These are phyloP conservation scores for Umimayanthus chanpuru DNA, from an alignment of 92 coral and sea anemone species.

Conservation along the genomic window DNA sequence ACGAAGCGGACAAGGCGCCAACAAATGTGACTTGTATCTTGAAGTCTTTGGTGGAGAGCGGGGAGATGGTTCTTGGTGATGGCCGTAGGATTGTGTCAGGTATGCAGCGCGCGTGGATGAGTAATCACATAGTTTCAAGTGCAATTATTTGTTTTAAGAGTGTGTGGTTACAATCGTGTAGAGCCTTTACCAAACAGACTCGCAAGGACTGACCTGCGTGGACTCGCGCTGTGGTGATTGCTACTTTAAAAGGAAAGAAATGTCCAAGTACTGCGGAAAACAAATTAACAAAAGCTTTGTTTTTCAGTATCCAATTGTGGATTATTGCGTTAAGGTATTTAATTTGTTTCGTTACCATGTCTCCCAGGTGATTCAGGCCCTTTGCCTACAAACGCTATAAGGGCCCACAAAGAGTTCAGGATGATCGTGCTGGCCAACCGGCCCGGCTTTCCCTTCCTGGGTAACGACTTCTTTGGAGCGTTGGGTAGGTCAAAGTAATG, in stretches of 20 bases:
- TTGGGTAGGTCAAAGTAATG: conserved; percentile 64
- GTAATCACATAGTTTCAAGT: too few relatives aligned
- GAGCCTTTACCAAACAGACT: too few relatives aligned
- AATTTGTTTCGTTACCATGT: not conserved
- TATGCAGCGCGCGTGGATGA: conserved; percentile 27
- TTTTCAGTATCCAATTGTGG: too few relatives aligned
- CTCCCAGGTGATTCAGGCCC: conserved; percentile 44
- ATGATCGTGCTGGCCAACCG: conserved; percentile 97
- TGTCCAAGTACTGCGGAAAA: not conserved
- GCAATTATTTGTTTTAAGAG: too few relatives aligned
- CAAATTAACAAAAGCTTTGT: not conserved
- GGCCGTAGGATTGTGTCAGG: conserved; percentile 95
- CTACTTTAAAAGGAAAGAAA: too few relatives aligned
- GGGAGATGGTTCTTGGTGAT: conserved; percentile 96
- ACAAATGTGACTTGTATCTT: conserved; percentile 97
- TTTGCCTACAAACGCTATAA: conserved; percentile 69
- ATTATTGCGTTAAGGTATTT: too few relatives aligned
- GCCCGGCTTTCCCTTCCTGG: conserved; percentile 98
- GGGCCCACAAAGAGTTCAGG: conserved; percentile 85
- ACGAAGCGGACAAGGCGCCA: conserved; percentile 98
- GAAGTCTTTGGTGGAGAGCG: conserved; percentile 93
- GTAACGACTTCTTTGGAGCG: conserved; percentile 97
- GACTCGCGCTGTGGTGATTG: too few relatives aligned
- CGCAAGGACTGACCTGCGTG: too few relatives aligned
- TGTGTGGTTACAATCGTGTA: too few relatives aligned